Percentiles rank a stretch among this genome's conserved stretches.
Conservation (phyloP, 2,797 vertebrate species). For the Phataginus tricuspis region DNA sequence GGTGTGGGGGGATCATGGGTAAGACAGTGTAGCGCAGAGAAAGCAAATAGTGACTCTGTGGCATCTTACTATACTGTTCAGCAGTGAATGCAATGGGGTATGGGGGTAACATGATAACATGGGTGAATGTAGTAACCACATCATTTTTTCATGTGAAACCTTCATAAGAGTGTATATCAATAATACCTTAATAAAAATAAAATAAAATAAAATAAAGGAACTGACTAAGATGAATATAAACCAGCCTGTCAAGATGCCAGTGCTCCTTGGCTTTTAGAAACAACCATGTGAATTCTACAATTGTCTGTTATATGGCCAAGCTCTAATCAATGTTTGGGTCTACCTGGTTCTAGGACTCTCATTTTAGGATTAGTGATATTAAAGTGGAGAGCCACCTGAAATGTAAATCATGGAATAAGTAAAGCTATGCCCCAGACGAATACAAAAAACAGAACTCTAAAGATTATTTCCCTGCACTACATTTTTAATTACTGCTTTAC, state of each 20-base stretch:
- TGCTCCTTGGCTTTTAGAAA: neutral
- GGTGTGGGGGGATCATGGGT: too few species aligned
- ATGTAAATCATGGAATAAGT: constrained; percentile 35
- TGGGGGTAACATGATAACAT: too few species aligned
- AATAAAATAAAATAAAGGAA: neutral
- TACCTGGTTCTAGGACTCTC: neutral
- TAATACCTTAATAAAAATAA: too few species aligned
- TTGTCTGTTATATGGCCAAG: neutral
- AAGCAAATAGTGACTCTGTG: too few species aligned
- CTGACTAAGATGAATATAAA: neutral
- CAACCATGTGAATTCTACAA: neutral
- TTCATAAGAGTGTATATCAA: too few species aligned
- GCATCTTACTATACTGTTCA: too few species aligned
- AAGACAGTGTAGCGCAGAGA: too few species aligned
- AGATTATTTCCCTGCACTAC: neutral
- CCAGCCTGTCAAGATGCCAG: neutral
- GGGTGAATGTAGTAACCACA: too few species aligned
- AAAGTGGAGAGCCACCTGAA: constrained; percentile 7
- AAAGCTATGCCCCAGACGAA: constrained; percentile 12
- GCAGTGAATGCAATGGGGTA: too few species aligned
- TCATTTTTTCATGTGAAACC: too few species aligned
- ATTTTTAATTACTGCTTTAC: neutral
- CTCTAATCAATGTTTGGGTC: neutral
- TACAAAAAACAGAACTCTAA: neutral
- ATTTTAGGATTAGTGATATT: constrained; percentile 9